Conservation (phyloP, 2,797 vertebrate genomes). For the Myotis findleyi region DNA sequence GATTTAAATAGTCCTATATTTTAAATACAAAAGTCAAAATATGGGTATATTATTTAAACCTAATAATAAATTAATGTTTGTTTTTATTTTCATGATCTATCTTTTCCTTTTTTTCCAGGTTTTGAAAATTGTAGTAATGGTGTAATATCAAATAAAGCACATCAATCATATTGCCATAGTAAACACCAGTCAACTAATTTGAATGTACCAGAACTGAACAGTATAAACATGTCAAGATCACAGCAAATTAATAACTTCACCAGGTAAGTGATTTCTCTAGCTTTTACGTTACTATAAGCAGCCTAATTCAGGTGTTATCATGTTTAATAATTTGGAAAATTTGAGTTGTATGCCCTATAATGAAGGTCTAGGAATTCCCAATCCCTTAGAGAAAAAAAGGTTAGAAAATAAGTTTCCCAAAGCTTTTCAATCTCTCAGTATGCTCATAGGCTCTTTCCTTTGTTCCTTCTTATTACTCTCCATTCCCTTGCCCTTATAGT, state of each 20-base stretch:
- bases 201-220: slow-evolving; percentile 93
- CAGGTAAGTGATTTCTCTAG: slow-evolving; percentile 87
- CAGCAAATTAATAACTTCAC: slow-evolving; percentile 92
- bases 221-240: slow-evolving; percentile 94
- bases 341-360: neutral
- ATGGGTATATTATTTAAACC: neutral
- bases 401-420: neutral
- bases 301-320: neutral
- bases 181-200: slow-evolving; percentile 92
- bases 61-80: neutral
- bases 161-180: slow-evolving; percentile 94
- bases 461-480: neutral
- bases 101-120: slow-evolving; percentile 86
- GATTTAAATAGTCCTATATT: neutral
- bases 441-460: neutral
- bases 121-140: slow-evolving; percentile 98
- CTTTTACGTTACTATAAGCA: neutral
- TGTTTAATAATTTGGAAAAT: neutral
- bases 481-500: neutral
- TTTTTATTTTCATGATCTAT: neutral
- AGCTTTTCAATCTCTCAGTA: neutral
- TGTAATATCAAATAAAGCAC: slow-evolving; percentile 94
- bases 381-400: neutral
- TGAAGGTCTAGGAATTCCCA: neutral
- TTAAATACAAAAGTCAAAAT: slow-evolving; percentile 38